Base-by-base conservation (phyloP, 2,113 vertebrate genomes). In the Hoplias malabaricus region DNA sequence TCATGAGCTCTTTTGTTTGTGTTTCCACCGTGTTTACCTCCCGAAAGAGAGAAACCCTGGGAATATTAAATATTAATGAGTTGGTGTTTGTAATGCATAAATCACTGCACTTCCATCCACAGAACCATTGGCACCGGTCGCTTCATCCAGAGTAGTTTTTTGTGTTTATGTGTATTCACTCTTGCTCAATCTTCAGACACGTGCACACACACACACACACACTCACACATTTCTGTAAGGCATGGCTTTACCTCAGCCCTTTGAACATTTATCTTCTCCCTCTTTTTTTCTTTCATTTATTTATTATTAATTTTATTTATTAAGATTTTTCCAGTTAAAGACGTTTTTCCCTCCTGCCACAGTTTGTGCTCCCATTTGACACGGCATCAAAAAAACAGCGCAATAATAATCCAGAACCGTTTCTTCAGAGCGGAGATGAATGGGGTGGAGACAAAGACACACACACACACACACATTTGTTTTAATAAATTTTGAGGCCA, bases 391-490 rank as follows among this genome's bases (percentile, higher is more conserved):
- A 80, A 69, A 79, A 57, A 78, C 42, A 81, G 69, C 43, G 71
- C 75, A 71, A 77, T 77, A 81, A 80, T 79, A 73, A 79, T 81
- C 69, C 57, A 76, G 73, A 83, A 75, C 77, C 36, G 46, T 80
- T 73, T 83, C 82, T 77, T 81, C 75, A 66, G 81, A 83, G 77
- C 70, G 61, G 70, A 87, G 84, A 85, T 83, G 67, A 87, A 87
- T 84, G 73, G 42, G 54, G 14, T 42, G 40, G 42, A 59, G 36
- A 46, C 57, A 33, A 25, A 86, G 78, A 87, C 87, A 88, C 86
- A 89, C 83, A 83, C 83, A 82, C 80, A 87, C 79, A 88, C 84
- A 86, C 86, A 87, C 69, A 73, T 42, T n/a, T n/a, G n/a, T n/a
- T n/a, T n/a, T n/a, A n/a, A n/a, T n/a, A n/a, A n/a, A n/a, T n/a